Percentiles rank a stretch among this genome's conserved stretches.
phyloP scores from a whole-genome alignment of 2,113 vertebrate genomes.

The Apaloderma vittatum region DNA sequence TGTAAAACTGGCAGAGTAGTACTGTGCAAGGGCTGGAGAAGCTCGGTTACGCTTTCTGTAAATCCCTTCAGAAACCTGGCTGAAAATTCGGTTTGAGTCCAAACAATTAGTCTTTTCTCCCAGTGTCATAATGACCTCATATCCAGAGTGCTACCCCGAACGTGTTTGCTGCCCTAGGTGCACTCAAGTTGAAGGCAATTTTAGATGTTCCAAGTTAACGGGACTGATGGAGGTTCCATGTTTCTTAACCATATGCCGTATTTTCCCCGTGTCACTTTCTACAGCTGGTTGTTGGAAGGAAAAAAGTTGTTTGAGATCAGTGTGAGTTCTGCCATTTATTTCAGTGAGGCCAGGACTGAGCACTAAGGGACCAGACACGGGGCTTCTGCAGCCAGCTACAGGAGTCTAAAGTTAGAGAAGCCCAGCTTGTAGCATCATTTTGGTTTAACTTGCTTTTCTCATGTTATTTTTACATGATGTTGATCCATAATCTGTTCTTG shows the following conservation, averaged over 20 bases:
- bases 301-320: not conserved
- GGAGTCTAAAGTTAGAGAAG: not conserved
- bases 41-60: not conserved
- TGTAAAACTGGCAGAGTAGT: not conserved
- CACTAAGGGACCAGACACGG: not conserved
- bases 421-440: not conserved
- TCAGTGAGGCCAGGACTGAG: not conserved
- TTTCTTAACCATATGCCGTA: not conserved
- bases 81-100: not conserved
- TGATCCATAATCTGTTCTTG: not conserved
- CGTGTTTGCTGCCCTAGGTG: not conserved
- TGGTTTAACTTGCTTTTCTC: not conserved
- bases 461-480: not conserved
- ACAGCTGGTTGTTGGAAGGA: not conserved
- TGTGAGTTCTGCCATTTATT: not conserved
- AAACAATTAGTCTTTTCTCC: not conserved
- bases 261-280: not conserved
- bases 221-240: not conserved
- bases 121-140: not conserved
- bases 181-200: not conserved
- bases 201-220: not conserved
- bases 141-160: not conserved
- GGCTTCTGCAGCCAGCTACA: not conserved
- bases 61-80: not conserved
- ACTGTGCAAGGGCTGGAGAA: not conserved